These are phyloP conservation scores for Urocolius indicus DNA, from an alignment of 2,113 vertebrate species.

Conservation along the genomic window DNA sequence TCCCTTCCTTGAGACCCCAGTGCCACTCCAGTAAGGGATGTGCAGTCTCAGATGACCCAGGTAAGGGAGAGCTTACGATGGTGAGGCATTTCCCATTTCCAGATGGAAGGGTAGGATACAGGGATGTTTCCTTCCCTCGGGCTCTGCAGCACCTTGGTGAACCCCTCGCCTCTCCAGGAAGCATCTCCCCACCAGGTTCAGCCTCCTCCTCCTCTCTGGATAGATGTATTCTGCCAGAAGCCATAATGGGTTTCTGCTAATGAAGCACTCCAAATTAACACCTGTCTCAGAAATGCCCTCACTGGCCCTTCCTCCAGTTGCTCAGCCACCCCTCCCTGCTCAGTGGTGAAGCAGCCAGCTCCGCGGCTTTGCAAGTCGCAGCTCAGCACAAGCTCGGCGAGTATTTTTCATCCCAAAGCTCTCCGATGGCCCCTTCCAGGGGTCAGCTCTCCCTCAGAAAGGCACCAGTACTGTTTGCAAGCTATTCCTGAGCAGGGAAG, in stretches of 20 bases:
- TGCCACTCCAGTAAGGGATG: background rate
- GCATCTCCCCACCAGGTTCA: background rate
- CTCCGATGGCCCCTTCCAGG: background rate
- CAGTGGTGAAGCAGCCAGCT: background rate
- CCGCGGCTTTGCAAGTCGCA: background rate
- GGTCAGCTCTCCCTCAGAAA: background rate
- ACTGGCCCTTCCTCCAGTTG: background rate
- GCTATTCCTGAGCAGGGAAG: background rate
- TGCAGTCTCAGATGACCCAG: background rate
- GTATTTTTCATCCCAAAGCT: background rate
- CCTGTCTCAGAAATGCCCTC: background rate
- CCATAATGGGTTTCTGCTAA: background rate
- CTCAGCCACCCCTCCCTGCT: background rate
- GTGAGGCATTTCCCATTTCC: accelerated
- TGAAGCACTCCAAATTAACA: background rate
- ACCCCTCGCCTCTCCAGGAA: background rate
- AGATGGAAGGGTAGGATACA: background rate
- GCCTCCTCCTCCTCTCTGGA: background rate
- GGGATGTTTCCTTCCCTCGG: background rate
- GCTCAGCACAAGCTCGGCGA: background rate
- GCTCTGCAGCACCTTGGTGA: background rate
- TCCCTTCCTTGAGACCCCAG: background rate
- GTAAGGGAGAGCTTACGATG: background rate
- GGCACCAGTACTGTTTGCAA: accelerated
- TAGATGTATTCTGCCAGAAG: background rate